phyloP scores from a whole-genome alignment of 1,140 invertebrate species.

The Stenopsyche tienmushanensis region DNA sequence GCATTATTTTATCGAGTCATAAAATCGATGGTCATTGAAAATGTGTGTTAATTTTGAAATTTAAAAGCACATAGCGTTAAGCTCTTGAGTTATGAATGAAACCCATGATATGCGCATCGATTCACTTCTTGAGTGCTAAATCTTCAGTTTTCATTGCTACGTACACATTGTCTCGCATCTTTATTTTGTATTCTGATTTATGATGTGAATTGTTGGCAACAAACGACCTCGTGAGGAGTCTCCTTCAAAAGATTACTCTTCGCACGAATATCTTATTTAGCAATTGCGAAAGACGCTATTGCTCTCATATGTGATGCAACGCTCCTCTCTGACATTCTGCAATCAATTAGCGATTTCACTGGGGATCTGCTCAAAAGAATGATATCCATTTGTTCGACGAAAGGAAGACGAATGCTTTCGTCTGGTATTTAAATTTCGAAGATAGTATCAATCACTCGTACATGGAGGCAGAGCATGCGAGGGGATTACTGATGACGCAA shows the following conservation, averaged over 20 bases:
- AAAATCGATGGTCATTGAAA: not conserved
- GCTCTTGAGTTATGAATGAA: too few relatives aligned
- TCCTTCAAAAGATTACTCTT: not conserved
- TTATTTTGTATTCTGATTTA: not conserved
- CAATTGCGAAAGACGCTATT: conserved; percentile 6
- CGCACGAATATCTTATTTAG: not conserved
- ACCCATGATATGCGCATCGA: not conserved
- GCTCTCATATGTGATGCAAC: conserved; percentile 17
- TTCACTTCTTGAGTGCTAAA: not conserved
- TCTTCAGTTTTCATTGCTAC: not conserved
- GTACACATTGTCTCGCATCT: not conserved
- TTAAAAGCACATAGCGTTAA: too few relatives aligned
- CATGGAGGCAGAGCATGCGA: not conserved
- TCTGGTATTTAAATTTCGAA: too few relatives aligned
- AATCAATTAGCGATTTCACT: conserved; percentile 27
- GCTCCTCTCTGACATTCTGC: conserved; percentile 9
- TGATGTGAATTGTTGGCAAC: not conserved
- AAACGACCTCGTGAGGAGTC: not conserved
- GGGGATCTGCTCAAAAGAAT: too few relatives aligned
- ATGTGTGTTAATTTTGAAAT: not conserved
- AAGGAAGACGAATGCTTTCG: too few relatives aligned
- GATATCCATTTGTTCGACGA: too few relatives aligned
- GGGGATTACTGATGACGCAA: not conserved
- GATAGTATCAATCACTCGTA: too few relatives aligned
- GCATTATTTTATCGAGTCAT: too few relatives aligned